Evolutionary conservation across 92 coral and sea anemone species (phyloP).

Genomic region (Zoanthus sansibaricus): DNA sequence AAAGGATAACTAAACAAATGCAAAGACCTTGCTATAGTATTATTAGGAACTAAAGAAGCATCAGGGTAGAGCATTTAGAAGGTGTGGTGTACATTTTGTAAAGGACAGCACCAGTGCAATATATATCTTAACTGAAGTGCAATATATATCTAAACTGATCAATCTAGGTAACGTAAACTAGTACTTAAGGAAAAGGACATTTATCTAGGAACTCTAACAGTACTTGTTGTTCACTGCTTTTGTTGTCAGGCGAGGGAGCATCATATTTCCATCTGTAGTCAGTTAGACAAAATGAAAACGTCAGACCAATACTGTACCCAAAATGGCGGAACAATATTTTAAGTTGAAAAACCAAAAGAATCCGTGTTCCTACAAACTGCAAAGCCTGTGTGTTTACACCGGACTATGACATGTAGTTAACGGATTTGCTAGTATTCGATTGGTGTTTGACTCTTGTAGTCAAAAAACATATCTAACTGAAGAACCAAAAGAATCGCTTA

Average conservation of each 20-base stretch:
- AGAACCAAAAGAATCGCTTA: background rate
- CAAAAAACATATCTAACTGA: background rate
- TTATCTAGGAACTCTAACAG: background rate
- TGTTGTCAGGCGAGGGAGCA: background rate
- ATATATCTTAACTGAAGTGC: background rate
- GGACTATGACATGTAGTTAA: background rate
- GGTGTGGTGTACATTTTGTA: slow-evolving; percentile 14
- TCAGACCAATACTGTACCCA: background rate
- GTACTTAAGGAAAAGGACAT: slow-evolving; percentile 4
- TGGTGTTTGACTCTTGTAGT: slow-evolving; percentile 1
- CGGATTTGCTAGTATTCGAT: background rate
- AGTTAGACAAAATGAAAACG: background rate
- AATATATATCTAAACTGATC: background rate
- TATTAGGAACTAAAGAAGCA: slow-evolving; percentile 5
- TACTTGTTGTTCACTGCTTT: background rate
- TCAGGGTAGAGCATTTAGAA: background rate
- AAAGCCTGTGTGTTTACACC: background rate
- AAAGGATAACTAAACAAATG: background rate
- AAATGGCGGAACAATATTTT: background rate
- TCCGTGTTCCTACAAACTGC: background rate
- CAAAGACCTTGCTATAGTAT: background rate
- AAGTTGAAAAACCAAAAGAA: background rate
- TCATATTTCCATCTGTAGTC: background rate
- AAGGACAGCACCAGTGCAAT: slow-evolving; percentile 3
- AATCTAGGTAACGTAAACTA: background rate